Evolutionary conservation across 2,113 vertebrate species (phyloP).

Genomic region (Eudyptes chrysolophus): DNA sequence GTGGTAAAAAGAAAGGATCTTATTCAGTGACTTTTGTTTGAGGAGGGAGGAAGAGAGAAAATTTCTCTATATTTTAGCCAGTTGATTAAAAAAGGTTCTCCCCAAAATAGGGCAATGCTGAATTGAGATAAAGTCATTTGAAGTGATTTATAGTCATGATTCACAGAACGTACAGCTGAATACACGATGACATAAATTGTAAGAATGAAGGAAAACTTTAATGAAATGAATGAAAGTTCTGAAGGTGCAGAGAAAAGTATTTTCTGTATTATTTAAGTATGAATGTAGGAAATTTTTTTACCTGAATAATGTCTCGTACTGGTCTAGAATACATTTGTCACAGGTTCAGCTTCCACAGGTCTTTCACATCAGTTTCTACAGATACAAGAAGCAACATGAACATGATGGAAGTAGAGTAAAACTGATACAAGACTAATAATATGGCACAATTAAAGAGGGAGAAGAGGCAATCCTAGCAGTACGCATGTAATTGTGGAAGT

Average conservation of each 20-base stretch:
- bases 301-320: neutral
- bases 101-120: neutral
- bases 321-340: neutral
- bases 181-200: neutral
- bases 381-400: neutral
- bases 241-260: neutral
- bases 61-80: neutral
- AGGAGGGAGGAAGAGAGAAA: neutral
- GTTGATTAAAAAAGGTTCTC: neutral
- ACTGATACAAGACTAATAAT: neutral
- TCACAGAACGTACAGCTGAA: neutral
- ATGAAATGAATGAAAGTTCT: neutral
- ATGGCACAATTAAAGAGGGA: neutral
- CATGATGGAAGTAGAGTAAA: neutral
- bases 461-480: neutral
- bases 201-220: neutral
- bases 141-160: neutral
- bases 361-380: neutral
- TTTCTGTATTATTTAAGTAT: neutral
- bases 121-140: neutral
- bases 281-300: neutral
- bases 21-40: neutral
- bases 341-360: neutral
- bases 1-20: neutral
- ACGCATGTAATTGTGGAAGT: rapidly evolving